Base-by-base conservation (phyloP, 2,113 vertebrate genomes). In the Tachuris rubrigastra region DNA sequence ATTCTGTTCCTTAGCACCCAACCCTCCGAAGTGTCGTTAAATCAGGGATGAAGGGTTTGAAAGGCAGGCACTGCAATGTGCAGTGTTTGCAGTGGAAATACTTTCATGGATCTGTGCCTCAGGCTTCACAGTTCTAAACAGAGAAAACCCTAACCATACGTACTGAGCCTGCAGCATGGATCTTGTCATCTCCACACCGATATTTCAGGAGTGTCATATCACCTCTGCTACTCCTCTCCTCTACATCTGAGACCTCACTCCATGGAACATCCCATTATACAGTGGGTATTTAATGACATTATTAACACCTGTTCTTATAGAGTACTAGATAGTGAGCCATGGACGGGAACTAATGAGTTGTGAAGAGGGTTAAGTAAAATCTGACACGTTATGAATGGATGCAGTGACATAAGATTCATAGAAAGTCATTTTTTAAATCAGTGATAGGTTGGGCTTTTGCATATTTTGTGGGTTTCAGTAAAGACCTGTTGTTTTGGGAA, bases 1-100 rank as follows among this genome's bases (percentile, higher is more conserved):
- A 87, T 96, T 87, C 78, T 73, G 71, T 92, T 97, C 96, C 96
- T 93, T 91, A 93, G 93, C 89, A 96, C 91, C 94, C 94, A 97
- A 46, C 81, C 49, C 66, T 96, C 93, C 66, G 6, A 92, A 87
- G 80, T 46, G 66, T 62, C 33, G 39, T 93, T 95, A 94, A 85
- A 91, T 85, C 81, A 87, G 62, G 77, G 93, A 68, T 24, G 74
- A 94, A 85, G 66, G n/a, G 69, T 87, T 96, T 95, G 84, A 97
- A 95, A 96, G 37, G 18, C n/a, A 69, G 46, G 25, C 58, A 66
- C 71, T 73, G 55, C 74, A 76, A 72, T 53, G 53, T 68, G 94
- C 77, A 39, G 18, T 41, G 53, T 65, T 84, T 82, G 58, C 81
- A 83, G 66, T 31, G 31, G 80, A 89, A 93, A 82, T 58, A 65